phyloP scores from a whole-genome alignment of 1,140 invertebrate species.

The Drosophila busckii region DNA sequence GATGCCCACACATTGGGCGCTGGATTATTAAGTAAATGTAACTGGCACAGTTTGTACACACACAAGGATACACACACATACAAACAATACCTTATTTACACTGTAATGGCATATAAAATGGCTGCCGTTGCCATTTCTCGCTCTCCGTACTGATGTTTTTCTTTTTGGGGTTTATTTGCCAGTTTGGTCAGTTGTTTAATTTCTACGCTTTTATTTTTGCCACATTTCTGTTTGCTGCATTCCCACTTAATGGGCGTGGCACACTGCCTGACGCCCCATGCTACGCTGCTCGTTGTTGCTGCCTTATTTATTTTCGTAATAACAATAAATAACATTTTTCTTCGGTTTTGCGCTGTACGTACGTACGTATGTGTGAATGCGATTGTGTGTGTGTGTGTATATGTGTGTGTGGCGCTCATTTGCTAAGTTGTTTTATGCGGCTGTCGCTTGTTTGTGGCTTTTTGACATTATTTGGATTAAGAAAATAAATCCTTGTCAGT shows the following conservation, averaged over 20 bases:
- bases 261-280: conserved; percentile 13
- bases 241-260: conserved; percentile 37
- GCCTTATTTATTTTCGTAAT: conserved; percentile 76
- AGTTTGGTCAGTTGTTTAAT: conserved; percentile 69
- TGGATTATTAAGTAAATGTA: conserved; percentile 69
- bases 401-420: conserved; percentile 52
- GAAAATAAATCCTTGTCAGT: conserved; percentile 59
- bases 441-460: conserved; percentile 74
- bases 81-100: conserved; percentile 76
- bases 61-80: conserved; percentile 17
- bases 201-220: conserved; percentile 70
- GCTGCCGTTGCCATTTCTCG: conserved; percentile 48
- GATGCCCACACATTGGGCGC: conserved; percentile 37
- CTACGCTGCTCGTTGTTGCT: conserved; percentile 42
- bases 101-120: conserved; percentile 74
- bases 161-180: conserved; percentile 52
- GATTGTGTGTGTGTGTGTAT: conserved; percentile 25
- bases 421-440: conserved; percentile 71
- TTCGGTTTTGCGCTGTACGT: conserved; percentile 33
- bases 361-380: neutral
- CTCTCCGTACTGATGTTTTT: conserved; percentile 9
- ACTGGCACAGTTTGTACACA: conserved; percentile 41
- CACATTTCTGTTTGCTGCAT: conserved; percentile 55
- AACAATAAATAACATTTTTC: conserved; percentile 77
- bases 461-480: conserved; percentile 76